Evolutionary conservation across 2,113 vertebrate species (phyloP), one percentile per base, ranked within the genome.

Genomic region (Podocnemis expansa): DNA sequence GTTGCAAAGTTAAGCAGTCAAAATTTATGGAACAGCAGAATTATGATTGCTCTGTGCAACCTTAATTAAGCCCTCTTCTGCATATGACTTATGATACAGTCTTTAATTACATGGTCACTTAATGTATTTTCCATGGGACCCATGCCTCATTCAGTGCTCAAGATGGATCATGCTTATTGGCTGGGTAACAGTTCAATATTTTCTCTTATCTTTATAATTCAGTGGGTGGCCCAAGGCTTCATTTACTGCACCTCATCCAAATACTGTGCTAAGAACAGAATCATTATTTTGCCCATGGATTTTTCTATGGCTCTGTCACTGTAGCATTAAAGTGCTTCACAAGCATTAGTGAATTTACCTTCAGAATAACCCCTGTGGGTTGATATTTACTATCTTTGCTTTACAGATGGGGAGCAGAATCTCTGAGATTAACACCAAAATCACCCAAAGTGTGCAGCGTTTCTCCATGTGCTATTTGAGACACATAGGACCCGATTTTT

Each of bases 171-270:
- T 38, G 79, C 31, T 89, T 75, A 82, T 14, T 45, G 81, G 82
- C 89, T 3, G 25, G 79, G 31, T 82, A 91, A 27, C 85, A 45
- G 89, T 84, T 89, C 49, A 80, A 0, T 90, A 80, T 84, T 86
- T 92, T 81, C 84, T 93, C 81, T 82, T 93, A 86, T 88, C 81
- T 80, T 93, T 67, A 67, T n/a, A 56, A 89, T 58, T 31, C 49
- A 92, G 5, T 60, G 63, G 58, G 63, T 3, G 4, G 22, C 85
- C 58, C 7, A 81, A 82, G 51, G 89, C 80, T 34, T 1, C 86
- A 82, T 87, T 92, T 86, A 34, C 52, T 55, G 16, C 54, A 58
- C 49, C 52, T 95, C 51, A 82, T 58, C 88, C 85, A 91, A 87
- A 38, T 8, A 22, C 49, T 0, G 0, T 29, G 86, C 5, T 16